Evolutionary conservation across 2,113 vertebrate genomes (phyloP).

Genomic region (Dicerorhinus sumatrensis): DNA sequence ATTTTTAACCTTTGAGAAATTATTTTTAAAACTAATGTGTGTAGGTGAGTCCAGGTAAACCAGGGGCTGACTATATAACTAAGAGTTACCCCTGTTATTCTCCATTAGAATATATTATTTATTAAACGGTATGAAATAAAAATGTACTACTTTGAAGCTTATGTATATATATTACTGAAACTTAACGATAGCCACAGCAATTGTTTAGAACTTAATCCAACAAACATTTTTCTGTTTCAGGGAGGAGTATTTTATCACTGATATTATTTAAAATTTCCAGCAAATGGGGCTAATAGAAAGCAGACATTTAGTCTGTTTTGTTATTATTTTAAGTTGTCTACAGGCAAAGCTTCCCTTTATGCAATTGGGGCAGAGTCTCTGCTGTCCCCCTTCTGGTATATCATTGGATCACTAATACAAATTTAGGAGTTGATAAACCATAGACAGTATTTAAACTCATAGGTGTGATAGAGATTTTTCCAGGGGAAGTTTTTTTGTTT

Average conservation of each 20-base stretch:
- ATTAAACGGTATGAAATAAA: not conserved
- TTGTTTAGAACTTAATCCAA: not conserved
- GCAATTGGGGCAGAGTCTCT: not conserved
- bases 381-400: not conserved
- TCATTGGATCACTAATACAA: not conserved
- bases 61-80: not conserved
- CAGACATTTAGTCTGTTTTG: not conserved
- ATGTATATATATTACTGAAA: not conserved
- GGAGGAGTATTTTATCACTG: not conserved
- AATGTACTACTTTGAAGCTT: not conserved
- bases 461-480: not conserved
- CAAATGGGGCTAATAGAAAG: not conserved
- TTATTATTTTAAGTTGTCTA: not conserved
- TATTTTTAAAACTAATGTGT: not conserved
- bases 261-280: not conserved
- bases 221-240: not conserved
- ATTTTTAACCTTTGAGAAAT: not conserved
- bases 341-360: not conserved
- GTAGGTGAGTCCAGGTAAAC: not conserved
- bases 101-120: not conserved
- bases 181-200: not conserved
- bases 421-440: not conserved
- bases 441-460: not conserved
- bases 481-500: not conserved
- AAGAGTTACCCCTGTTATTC: not conserved